These are phyloP conservation scores for Dolichoris vasculosae DNA, from an alignment of 1,140 invertebrate species.

Conservation along the genomic window DNA sequence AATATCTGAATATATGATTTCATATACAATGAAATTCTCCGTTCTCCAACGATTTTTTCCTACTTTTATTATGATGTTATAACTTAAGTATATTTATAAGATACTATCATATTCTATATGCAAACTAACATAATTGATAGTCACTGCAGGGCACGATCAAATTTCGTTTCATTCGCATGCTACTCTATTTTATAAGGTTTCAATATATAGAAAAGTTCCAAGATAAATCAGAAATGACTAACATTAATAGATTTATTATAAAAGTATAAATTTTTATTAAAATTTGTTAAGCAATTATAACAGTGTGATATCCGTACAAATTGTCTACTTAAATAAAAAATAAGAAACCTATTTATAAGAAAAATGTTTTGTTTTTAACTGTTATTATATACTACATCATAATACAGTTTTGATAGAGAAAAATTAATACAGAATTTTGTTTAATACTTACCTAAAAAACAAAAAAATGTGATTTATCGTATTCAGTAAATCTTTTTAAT, in stretches of 20 bases:
- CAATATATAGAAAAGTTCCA: not conserved
- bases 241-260: not conserved
- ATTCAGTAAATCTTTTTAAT: not conserved
- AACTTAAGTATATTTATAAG: not conserved
- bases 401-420: no score
- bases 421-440: no score
- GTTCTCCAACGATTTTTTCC: not conserved
- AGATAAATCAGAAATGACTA: not conserved
- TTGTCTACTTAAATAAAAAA: no score
- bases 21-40: not conserved
- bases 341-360: no score
- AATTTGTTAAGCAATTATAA: no score
- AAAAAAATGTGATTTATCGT: not conserved
- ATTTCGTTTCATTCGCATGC: not conserved
- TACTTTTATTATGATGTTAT: not conserved
- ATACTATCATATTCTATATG: not conserved
- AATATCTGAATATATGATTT: no score
- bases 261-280: no score
- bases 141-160: not conserved
- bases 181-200: not conserved
- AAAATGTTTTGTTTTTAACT: no score
- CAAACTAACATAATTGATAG: not conserved
- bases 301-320: no score
- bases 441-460: no score
- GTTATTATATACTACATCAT: no score